Percentiles rank a stretch among this genome's conserved stretches.
Evolutionary conservation across 2,113 vertebrate genomes (phyloP).

Genomic region (Poeciliopsis retropinna): DNA sequence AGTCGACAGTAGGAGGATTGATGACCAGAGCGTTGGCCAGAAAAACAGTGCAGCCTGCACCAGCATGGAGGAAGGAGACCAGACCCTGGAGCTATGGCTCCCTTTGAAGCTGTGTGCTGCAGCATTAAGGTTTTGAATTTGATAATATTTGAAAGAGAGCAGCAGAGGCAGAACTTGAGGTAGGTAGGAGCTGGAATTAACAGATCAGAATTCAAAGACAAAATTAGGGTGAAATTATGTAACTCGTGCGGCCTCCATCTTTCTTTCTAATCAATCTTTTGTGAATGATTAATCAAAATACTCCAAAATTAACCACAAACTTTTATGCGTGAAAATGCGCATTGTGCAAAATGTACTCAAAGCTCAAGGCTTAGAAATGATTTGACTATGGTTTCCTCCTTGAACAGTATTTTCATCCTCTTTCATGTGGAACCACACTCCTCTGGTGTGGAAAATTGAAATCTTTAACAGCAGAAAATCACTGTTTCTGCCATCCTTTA

Average conservation of each 20-base stretch:
- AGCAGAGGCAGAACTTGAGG: background rate
- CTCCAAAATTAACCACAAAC: slow-evolving; percentile 4
- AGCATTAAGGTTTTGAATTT: slow-evolving; percentile 32
- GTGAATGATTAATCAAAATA: fast-evolving
- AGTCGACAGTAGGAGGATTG: slow-evolving; percentile 40
- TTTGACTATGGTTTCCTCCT: slow-evolving; percentile 36
- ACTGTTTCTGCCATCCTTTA: slow-evolving; percentile 40
- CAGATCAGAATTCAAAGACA: background rate
- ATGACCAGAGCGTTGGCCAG: slow-evolving; percentile 26
- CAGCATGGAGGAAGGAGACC: slow-evolving; percentile 39
- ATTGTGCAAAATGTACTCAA: slow-evolving; percentile 46
- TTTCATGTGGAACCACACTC: slow-evolving; percentile 66
- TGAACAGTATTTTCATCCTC: slow-evolving; percentile 54
- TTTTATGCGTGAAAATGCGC: slow-evolving; percentile 31
- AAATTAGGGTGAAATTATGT: background rate
- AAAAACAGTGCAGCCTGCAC: slow-evolving; percentile 15
- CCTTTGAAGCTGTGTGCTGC: slow-evolving; percentile 30
- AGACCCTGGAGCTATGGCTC: slow-evolving; percentile 27
- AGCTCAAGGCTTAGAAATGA: slow-evolving; percentile 40
- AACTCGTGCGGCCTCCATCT: no score
- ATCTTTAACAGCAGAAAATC: slow-evolving; percentile 69
- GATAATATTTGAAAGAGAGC: slow-evolving; percentile 19
- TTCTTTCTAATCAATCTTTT: background rate
- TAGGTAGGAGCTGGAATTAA: background rate
- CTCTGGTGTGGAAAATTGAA: slow-evolving; percentile 74